phyloP scores from a whole-genome alignment of 53 echinoderm and acorn worm genomes.

The Stichopus horrens region DNA sequence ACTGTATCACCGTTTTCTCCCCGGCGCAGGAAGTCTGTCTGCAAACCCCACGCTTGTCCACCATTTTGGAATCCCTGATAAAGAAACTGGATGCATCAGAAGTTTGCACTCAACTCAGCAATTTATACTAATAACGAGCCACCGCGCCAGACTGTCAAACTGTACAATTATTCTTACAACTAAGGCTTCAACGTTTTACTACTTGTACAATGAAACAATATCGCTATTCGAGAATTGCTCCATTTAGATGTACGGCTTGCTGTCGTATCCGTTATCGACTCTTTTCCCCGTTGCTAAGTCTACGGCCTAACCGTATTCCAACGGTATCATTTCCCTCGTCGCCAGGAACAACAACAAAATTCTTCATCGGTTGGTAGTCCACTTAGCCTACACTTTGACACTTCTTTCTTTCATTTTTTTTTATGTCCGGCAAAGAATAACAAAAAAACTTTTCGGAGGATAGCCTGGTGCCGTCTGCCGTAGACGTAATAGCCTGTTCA shows the following conservation, averaged over 20 bases:
- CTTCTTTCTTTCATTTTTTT: constrained; percentile 17
- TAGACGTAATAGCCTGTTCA: not conserved
- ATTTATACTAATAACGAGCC: not conserved
- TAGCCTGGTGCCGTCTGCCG: not conserved
- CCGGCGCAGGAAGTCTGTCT: not conserved
- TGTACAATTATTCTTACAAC: not conserved
- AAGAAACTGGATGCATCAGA: constrained; percentile 32
- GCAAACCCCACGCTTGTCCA: constrained; percentile 26
- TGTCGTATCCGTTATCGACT: too few species aligned
- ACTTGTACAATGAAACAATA: not conserved
- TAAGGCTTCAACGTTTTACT: too few species aligned
- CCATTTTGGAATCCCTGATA: constrained; percentile 40
- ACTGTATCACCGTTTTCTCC: constrained; percentile 25
- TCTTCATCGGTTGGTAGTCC: not conserved
- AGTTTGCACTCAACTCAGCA: constrained; percentile 6
- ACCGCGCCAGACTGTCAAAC: not conserved
- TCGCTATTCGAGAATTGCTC: not conserved
- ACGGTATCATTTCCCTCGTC: not conserved
- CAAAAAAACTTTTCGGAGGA: not conserved
- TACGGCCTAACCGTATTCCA: not conserved
- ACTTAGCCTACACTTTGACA: not conserved
- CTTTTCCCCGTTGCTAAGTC: not conserved
- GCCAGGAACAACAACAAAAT: not conserved
- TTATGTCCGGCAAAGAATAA: not conserved
- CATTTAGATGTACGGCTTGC: not conserved